A percentile compares a stretch with the other conserved stretches of the same genome.
phyloP scores from a whole-genome alignment of 2,888 invertebrate species.

The Biston stratarius region DNA sequence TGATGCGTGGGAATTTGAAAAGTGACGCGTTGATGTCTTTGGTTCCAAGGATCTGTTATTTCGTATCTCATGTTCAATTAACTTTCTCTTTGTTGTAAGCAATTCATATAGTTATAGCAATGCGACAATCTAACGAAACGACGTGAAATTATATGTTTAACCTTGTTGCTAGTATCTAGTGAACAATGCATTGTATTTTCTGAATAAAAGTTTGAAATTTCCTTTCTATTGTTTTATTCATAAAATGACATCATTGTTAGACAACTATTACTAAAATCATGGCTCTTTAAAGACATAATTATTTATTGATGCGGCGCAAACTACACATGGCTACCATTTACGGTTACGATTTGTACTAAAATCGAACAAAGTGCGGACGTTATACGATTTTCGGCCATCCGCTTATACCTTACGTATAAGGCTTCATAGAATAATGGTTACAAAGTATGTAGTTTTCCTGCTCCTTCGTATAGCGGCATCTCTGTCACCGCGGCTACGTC shows the following conservation, averaged over 20 bases:
- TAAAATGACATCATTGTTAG: constrained; percentile 7
- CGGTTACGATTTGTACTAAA: constrained; percentile 59
- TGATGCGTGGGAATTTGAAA: constrained; percentile 25
- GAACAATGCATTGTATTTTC: constrained; percentile 14
- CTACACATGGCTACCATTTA: constrained; percentile 58
- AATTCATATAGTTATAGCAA: constrained; percentile 10
- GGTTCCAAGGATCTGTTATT: constrained; percentile 39
- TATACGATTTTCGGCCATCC: constrained; percentile 80
- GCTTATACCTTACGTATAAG: constrained; percentile 78
- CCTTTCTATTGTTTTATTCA: neutral
- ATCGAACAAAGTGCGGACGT: constrained; percentile 79
- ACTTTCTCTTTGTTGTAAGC: constrained; percentile 31
- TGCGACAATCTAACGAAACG: constrained; percentile 2
- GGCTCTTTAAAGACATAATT: constrained; percentile 23
- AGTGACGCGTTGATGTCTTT: constrained; percentile 65
- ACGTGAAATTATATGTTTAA: neutral
- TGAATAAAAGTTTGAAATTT: neutral
- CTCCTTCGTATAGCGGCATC: constrained; percentile 57
- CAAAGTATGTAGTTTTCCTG: constrained; percentile 62
- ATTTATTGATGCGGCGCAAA: constrained; percentile 57
- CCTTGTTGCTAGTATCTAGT: neutral
- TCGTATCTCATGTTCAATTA: constrained; percentile 11
- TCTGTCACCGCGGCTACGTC: constrained; percentile 74
- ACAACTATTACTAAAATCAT: neutral
- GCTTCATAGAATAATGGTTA: constrained; percentile 79